Conservation (phyloP, 2,888 invertebrate genomes). For the Polydrusus tereticollis region DNA sequence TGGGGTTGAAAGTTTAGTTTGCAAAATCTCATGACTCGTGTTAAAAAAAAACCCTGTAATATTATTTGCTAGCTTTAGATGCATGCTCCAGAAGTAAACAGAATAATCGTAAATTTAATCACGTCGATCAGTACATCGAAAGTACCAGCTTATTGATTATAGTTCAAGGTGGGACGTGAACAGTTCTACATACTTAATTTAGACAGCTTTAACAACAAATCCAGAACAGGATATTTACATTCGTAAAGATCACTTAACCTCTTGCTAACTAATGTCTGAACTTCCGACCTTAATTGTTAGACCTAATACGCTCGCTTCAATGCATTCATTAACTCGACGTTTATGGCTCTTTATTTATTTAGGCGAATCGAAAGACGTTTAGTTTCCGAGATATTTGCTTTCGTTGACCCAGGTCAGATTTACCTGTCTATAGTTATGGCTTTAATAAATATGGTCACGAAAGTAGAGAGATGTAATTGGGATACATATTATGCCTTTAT, state of each 20-base stretch:
- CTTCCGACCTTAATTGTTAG: slow-evolving; percentile 14
- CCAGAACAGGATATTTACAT: not conserved
- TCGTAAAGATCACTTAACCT: not conserved
- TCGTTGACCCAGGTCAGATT: slow-evolving; percentile 8
- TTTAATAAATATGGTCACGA: not conserved
- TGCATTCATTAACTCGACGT: slow-evolving; percentile 1
- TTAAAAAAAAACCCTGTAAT: no score
- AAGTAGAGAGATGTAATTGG: not conserved
- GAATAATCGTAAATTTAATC: no score
- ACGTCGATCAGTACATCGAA: no score
- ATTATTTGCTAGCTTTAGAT: no score
- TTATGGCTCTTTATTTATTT: slow-evolving; percentile 17
- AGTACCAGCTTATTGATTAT: no score
- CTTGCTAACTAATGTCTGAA: slow-evolving; percentile 1
- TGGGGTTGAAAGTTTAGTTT: no score
- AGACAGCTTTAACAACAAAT: not conserved
- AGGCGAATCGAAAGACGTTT: not conserved
- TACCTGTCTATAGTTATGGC: not conserved
- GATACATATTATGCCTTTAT: slow-evolving; percentile 1
- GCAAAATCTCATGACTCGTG: no score
- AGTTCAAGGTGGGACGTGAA: no score
- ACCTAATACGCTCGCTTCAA: not conserved
- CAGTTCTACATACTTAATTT: not conserved
- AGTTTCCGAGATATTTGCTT: slow-evolving; percentile 17
- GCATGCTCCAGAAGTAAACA: no score